A percentile compares a stretch with the other conserved stretches of the same genome.
These are phyloP conservation scores for Microplitis mediator DNA, from an alignment of 1,140 invertebrate species.

Conservation along the genomic window DNA sequence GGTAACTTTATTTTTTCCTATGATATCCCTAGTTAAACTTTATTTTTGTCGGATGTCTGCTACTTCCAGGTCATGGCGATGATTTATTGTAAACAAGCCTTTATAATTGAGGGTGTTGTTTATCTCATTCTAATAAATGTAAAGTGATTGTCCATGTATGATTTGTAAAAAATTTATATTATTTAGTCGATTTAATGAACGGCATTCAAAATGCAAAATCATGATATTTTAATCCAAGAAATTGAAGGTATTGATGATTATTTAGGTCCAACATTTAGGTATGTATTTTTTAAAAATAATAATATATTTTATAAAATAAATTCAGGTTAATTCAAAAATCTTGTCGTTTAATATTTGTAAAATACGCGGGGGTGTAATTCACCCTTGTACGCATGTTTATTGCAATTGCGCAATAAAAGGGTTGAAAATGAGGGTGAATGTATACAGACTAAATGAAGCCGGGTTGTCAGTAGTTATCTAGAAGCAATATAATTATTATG, in stretches of 20 bases:
- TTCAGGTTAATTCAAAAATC: slow-evolving; percentile 26
- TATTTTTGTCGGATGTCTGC: too few species aligned
- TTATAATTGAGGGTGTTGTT: too few species aligned
- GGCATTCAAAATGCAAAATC: slow-evolving; percentile 52
- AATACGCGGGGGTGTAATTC: slow-evolving; percentile 40
- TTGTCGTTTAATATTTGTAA: slow-evolving; percentile 31
- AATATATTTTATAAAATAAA: neutral
- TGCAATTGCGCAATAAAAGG: slow-evolving; percentile 48
- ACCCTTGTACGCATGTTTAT: slow-evolving; percentile 54
- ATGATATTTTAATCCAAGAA: slow-evolving; percentile 79
- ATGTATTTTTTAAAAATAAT: slow-evolving; percentile 29
- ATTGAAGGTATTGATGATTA: slow-evolving; percentile 91
- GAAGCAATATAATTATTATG: slow-evolving; percentile 33
- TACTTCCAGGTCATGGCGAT: too few species aligned
- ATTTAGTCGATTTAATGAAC: too few species aligned
- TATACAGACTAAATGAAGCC: neutral
- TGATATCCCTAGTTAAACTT: too few species aligned
- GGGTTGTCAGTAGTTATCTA: neutral
- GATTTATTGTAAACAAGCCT: too few species aligned
- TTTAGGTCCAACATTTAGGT: slow-evolving; percentile 87
- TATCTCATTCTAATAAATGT: too few species aligned
- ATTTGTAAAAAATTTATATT: too few species aligned
- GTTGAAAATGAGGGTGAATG: slow-evolving; percentile 31
- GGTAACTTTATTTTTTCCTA: too few species aligned
- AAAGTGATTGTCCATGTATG: too few species aligned